Base-by-base conservation (phyloP, 2,888 invertebrate genomes). In the Theodoxus fluviatilis region DNA sequence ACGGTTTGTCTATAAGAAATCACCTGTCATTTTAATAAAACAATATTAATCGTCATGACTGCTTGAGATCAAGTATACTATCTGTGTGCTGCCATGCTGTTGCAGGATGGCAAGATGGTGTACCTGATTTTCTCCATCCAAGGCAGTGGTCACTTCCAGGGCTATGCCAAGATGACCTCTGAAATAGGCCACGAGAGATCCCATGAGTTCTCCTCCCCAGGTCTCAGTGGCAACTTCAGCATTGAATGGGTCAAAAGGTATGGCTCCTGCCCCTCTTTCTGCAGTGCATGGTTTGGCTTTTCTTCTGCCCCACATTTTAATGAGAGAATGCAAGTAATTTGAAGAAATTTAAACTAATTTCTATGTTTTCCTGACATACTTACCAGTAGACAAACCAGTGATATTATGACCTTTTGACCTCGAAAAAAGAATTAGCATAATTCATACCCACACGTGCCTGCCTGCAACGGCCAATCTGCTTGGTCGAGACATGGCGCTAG, bases 61-160 rank as follows among this genome's bases (percentile, higher is more conserved):
- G n/a, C n/a, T n/a, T n/a, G n/a, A n/a, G n/a, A n/a, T n/a, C n/a
- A n/a, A n/a, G n/a, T n/a, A n/a, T n/a, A n/a, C n/a, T n/a, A n/a
- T n/a, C n/a, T n/a, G 33, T 4, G 22, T 35, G 47, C n/a, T 47
- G 25, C 61, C 15, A 9, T 71, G 47, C 68, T 66, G n/a, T 79
- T 76, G 9, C 79, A 86, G 86, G 84, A 83, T 64, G 84, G 85
- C 1, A 82, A 83, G 71, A 78, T 73, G 4, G 83, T 86, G 22
- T 83, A 89, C 74, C 81, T 91, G 71, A 87, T 91, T 65, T 91
- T 90, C 83, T 90, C 89, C 40, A 88, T 90, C 1, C 89, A 90
- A 78, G 89, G 90, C 33, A 88, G 88, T 74, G 88, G 88, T 0
- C 87, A 88, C 74, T 89, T 89, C 76, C 89, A 89, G 77, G 90